Percentiles rank a stretch among this genome's conserved stretches.
Conservation (phyloP, 2,797 vertebrate species). For the Sebastes nivosus region DNA sequence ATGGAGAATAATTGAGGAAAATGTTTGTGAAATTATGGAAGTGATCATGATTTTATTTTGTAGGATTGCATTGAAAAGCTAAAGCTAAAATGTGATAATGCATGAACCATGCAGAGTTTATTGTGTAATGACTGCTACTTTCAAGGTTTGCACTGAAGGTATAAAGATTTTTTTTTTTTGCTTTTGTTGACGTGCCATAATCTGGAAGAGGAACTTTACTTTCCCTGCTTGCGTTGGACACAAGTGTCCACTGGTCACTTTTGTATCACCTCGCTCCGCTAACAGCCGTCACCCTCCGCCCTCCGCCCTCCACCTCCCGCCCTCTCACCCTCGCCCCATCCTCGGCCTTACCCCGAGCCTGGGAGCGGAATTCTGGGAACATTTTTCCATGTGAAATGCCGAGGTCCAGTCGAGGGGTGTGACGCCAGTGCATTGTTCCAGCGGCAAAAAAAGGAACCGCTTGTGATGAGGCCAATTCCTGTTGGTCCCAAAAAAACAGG, state of each 20-base stretch:
- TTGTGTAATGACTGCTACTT: not conserved
- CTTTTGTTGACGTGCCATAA: not conserved
- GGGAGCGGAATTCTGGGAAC: slow-evolving; percentile 87
- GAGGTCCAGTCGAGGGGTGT: slow-evolving; percentile 85
- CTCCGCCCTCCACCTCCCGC: slow-evolving; percentile 72
- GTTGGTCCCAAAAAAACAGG: slow-evolving; percentile 87
- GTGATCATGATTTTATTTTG: not conserved
- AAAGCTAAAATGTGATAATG: not conserved
- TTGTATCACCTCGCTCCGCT: slow-evolving; percentile 48
- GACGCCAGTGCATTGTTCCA: slow-evolving; percentile 87
- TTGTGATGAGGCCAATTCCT: slow-evolving; percentile 88
- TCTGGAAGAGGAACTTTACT: not conserved
- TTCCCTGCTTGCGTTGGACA: slow-evolving; percentile 37
- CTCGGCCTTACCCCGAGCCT: slow-evolving; percentile 81
- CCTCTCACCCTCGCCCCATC: slow-evolving; percentile 78
- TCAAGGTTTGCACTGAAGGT: not conserved
- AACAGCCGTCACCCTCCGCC: slow-evolving; percentile 59
- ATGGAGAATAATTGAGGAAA: not conserved
- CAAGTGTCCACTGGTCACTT: slow-evolving; percentile 66
- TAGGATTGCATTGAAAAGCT: not conserved
- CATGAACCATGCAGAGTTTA: not conserved
- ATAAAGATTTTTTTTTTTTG: not conserved
- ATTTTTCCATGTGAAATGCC: slow-evolving; percentile 88
- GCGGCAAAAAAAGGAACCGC: slow-evolving; percentile 86
- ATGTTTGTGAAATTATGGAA: not conserved